Percentiles rank a stretch among this genome's conserved stretches.
These are phyloP conservation scores for Ornithoptera priamus DNA, from an alignment of 2,888 invertebrate genomes.

Conservation along the genomic window DNA sequence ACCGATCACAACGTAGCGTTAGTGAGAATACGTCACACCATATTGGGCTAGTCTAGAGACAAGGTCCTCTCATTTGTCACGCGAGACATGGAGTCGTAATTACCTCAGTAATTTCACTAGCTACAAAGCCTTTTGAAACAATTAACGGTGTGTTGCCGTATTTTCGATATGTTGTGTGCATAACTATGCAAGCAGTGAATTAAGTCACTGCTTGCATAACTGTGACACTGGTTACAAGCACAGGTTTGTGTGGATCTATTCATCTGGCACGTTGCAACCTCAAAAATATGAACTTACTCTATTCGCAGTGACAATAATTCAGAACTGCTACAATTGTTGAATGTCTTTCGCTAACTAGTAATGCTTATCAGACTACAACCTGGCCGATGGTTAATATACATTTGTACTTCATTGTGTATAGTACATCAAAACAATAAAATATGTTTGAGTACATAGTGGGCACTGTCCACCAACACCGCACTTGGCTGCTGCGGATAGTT, in stretches of 20 bases:
- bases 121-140: background rate
- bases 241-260: conserved; percentile 14
- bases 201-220: background rate
- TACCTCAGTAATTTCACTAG: too few relatives aligned
- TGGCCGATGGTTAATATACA: conserved; percentile 42
- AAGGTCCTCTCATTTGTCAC: too few relatives aligned
- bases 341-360: conserved; percentile 55
- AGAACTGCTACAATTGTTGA: conserved; percentile 38
- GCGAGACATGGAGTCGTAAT: too few relatives aligned
- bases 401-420: conserved; percentile 33
- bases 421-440: background rate
- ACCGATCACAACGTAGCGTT: too few relatives aligned
- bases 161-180: background rate
- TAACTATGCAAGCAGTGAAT: too few relatives aligned
- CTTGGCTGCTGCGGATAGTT: too few relatives aligned
- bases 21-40: too few relatives aligned
- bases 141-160: background rate
- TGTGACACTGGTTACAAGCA: background rate
- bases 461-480: background rate
- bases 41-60: too few relatives aligned
- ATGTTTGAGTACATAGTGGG: background rate
- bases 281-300: conserved; percentile 50
- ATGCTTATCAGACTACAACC: conserved; percentile 42
- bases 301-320: conserved; percentile 46
- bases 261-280: conserved; percentile 51